Base-by-base conservation (phyloP, 2,888 invertebrate genomes). In the Anoncus sp. region DNA sequence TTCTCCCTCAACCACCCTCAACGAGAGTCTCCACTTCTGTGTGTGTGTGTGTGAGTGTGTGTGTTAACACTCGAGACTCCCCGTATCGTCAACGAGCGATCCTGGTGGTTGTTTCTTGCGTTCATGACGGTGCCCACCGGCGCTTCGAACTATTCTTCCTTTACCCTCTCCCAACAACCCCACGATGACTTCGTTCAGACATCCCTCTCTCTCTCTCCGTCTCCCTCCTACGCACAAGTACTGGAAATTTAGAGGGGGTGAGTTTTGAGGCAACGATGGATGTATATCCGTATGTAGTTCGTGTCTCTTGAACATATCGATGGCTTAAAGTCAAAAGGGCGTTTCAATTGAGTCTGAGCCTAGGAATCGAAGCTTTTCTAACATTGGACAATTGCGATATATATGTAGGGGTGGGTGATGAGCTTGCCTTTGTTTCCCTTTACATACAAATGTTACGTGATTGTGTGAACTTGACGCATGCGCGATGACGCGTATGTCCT, bases 161-260 rank as follows among this genome's bases (percentile, higher is more conserved):
- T 47, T 24, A 51, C 63, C 53, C 65, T 51, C 63, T 27, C 51
- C 40, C 67, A 10, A n/a, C n/a, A n/a, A n/a, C 67, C 70, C 59
- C 55, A 31, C 47, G 47, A 4, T 16, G 10, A 6, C 73, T 69
- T 65, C 71, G 67, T 51, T 40, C 71, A 49, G 76, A 55, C 72
- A 60, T 71, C 70, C 67, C 65, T 75, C 60, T 71, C 70, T 62
- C 65, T 75, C 60, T 53, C 49, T 14, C 76, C 91, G 38, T 59
- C 43, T 31, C 53, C 53, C 47, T 65, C 16, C 38, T 47, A 47
- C 18, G 31, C 35, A n/a, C 20, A 7, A 59, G 59, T 9, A 24
- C n/a, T 14, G 51, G 14, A 38, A 40, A 27, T 18, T 10, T 14
- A 24, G 51, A 24, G 27, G 43, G 24, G 27, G 45, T n/a, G n/a